A percentile compares a stretch with the other conserved stretches of the same genome.
Conservation (phyloP, 1,140 invertebrate genomes). For the Rhopalosiphum padi region DNA sequence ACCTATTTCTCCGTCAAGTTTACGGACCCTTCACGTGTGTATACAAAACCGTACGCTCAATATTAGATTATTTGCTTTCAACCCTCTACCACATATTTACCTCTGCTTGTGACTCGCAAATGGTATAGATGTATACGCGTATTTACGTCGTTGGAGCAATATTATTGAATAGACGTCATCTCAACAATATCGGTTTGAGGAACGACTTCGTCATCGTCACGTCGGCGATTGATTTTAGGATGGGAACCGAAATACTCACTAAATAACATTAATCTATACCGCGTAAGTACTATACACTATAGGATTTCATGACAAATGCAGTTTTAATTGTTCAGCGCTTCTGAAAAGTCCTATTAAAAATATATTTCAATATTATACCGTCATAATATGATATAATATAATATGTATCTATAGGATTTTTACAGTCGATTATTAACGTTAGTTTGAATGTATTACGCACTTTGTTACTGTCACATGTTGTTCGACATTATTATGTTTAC, state of each 20-base stretch:
- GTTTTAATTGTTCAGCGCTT: background rate
- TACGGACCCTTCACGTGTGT: background rate
- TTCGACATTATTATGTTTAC: too few species aligned
- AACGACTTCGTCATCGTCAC: background rate
- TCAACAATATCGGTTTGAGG: background rate
- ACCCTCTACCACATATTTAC: conserved; percentile 17
- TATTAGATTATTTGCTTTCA: conserved; percentile 54
- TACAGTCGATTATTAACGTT: too few species aligned
- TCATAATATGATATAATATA: background rate
- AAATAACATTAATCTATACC: background rate
- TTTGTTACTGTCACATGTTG: too few species aligned
- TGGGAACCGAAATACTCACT: background rate
- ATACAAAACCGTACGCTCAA: background rate
- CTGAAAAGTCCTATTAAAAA: background rate
- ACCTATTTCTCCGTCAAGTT: conserved; percentile 47
- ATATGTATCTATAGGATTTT: too few species aligned
- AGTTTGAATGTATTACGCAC: too few species aligned
- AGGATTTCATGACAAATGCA: background rate
- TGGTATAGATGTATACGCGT: background rate
- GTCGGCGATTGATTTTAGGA: background rate
- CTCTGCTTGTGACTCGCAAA: background rate
- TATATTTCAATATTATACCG: background rate
- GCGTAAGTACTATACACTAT: background rate
- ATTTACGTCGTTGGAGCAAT: background rate
- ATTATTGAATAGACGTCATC: background rate